Percentiles rank a stretch among this genome's conserved stretches.
phyloP scores from a whole-genome alignment of 1,140 invertebrate species.

The Panagrolaimus sp. region DNA sequence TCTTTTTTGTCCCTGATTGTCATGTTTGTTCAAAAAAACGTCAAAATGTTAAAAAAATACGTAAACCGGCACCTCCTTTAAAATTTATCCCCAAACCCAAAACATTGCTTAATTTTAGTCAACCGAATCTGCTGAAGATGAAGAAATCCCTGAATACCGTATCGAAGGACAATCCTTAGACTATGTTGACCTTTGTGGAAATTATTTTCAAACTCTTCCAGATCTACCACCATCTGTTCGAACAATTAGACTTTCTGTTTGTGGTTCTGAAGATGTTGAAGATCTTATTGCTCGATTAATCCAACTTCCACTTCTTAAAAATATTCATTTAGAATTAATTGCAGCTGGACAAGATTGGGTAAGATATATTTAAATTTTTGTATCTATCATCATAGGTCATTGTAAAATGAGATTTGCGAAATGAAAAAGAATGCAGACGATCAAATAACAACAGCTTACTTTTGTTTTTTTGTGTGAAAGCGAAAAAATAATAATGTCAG shows the following conservation, averaged over 20 bases:
- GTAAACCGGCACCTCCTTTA: too few species aligned
- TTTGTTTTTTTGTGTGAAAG: too few species aligned
- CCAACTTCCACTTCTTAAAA: constrained; percentile 38
- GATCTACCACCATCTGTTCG: constrained; percentile 42
- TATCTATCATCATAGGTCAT: neutral
- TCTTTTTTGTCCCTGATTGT: too few species aligned
- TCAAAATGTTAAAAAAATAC: too few species aligned
- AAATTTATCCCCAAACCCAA: too few species aligned
- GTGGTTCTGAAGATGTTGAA: constrained; percentile 48
- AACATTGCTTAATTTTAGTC: neutral
- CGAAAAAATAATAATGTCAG: neutral
- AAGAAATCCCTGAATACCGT: neutral
- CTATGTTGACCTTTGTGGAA: constrained; percentile 56
- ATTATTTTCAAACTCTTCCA: constrained; percentile 51
- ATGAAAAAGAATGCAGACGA: too few species aligned
- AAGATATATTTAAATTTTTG: neutral
- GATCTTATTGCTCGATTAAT: constrained; percentile 41
- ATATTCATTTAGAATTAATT: constrained; percentile 51
- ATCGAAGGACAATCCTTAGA: constrained; percentile 48
- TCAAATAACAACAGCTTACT: too few species aligned
- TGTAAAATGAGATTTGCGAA: too few species aligned
- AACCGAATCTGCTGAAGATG: neutral
- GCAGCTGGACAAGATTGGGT: constrained; percentile 51
- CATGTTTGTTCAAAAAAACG: too few species aligned
- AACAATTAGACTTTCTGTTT: constrained; percentile 51